A percentile compares a stretch with the other conserved stretches of the same genome.
phyloP scores from a whole-genome alignment of 2,113 vertebrate species.

The Junco hyemalis region DNA sequence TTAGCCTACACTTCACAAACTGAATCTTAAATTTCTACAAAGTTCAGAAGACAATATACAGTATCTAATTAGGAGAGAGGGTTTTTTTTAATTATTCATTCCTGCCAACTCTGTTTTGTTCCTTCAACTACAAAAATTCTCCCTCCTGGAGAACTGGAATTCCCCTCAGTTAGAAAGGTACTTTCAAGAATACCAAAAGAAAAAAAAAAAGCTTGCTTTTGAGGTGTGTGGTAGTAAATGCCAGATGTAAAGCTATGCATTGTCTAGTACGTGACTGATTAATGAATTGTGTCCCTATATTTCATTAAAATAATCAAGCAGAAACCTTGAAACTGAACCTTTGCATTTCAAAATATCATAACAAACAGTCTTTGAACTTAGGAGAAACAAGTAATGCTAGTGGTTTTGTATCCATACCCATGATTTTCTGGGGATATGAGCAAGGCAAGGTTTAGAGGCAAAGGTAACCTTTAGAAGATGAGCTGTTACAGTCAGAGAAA shows the following conservation, averaged over 20 bases:
- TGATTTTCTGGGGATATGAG: neutral
- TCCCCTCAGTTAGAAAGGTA: conserved; percentile 36
- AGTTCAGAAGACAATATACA: neutral
- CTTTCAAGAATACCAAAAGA: conserved; percentile 46
- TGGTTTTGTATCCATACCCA: neutral
- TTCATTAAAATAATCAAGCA: conserved; percentile 63
- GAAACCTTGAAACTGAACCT: conserved; percentile 32
- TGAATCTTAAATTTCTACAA: conserved; percentile 38
- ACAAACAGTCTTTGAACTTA: conserved; percentile 45
- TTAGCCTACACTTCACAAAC: conserved; percentile 41
- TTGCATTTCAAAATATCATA: conserved; percentile 39
- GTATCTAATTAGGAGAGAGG: neutral
- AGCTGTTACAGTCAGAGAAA: neutral
- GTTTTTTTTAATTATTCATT: neutral
- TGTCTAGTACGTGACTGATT: conserved; percentile 51
- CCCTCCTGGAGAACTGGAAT: conserved; percentile 33
- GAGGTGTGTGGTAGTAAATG: conserved; percentile 29
- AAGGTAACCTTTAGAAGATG: neutral
- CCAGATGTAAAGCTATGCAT: conserved; percentile 51
- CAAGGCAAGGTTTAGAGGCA: neutral
- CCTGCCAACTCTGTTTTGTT: conserved; percentile 27
- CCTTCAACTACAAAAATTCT: conserved; percentile 27
- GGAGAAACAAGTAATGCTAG: neutral
- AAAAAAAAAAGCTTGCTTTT: neutral
- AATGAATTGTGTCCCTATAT: conserved; percentile 55